Evolutionary conservation across 2,113 vertebrate species (phyloP).

Genomic region (Podarcis muralis): DNA sequence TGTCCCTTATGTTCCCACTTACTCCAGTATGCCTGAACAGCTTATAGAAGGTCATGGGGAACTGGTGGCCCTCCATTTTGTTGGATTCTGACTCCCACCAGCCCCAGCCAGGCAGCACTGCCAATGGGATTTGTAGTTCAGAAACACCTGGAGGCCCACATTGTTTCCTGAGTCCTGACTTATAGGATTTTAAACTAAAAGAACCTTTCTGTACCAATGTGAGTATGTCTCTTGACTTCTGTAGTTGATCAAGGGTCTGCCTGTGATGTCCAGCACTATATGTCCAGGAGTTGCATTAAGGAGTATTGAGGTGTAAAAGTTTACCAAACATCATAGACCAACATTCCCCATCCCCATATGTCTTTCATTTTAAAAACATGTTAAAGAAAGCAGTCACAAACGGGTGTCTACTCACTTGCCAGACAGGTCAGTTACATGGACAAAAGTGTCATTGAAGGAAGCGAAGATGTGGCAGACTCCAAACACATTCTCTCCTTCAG

Average conservation of each 20-base stretch:
- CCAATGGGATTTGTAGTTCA: too few species aligned
- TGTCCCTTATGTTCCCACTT: neutral
- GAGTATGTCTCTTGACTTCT: neutral
- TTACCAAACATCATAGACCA: neutral
- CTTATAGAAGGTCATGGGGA: neutral
- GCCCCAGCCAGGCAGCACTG: too few species aligned
- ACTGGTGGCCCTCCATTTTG: too few species aligned
- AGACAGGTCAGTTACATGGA: conserved; percentile 97
- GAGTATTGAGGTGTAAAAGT: neutral
- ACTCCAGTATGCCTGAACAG: neutral
- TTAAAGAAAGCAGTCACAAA: neutral
- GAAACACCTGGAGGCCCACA: too few species aligned
- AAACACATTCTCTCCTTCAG: conserved; percentile 97
- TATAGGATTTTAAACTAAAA: neutral
- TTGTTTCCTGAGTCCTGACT: too few species aligned
- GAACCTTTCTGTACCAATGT: neutral
- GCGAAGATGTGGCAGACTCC: conserved; percentile 98
- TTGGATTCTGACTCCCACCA: too few species aligned
- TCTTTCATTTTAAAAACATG: neutral
- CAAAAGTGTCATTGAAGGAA: conserved; percentile 98
- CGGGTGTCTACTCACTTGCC: conserved; percentile 87
- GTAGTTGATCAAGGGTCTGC: neutral
- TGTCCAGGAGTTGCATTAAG: neutral
- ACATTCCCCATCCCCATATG: fast-evolving
- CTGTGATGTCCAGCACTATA: neutral